Conservation (phyloP, 2,888 invertebrate species). For the Alsophila aescularia region DNA sequence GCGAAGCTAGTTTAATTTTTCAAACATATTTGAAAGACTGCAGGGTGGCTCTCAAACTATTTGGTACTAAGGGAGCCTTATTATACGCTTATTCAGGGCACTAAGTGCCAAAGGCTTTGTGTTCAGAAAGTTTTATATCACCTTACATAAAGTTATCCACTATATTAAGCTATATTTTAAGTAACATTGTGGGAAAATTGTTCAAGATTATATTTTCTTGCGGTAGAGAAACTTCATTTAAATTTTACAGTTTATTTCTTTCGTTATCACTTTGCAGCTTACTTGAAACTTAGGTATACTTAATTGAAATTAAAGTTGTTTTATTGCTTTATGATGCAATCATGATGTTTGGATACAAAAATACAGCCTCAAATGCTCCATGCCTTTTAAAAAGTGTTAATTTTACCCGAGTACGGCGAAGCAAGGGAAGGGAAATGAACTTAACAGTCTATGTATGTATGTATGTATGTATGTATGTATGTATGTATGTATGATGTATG, state of each 20-base stretch:
- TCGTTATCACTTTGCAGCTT: neutral
- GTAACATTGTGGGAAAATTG: conserved; percentile 17
- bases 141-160: conserved; percentile 41
- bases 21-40: neutral
- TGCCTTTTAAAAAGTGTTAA: no score
- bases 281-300: neutral
- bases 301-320: no score
- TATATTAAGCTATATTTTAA: conserved; percentile 41
- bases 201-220: conserved; percentile 8
- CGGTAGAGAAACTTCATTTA: neutral
- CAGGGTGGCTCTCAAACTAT: neutral
- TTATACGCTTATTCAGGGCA: conserved; percentile 43
- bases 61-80: conserved; percentile 43
- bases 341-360: no score
- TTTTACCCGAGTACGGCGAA: no score
- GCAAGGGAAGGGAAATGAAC: no score
- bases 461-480: no score
- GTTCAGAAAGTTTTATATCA: conserved; percentile 52
- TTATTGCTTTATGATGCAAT: no score
- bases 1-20: neutral
- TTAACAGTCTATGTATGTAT: no score
- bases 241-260: neutral
- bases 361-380: no score
- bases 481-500: no score
- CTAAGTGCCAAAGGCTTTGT: conserved; percentile 43